These are phyloP conservation scores for Leucophenga montana DNA, from an alignment of 2,888 invertebrate genomes.

Conservation along the genomic window DNA sequence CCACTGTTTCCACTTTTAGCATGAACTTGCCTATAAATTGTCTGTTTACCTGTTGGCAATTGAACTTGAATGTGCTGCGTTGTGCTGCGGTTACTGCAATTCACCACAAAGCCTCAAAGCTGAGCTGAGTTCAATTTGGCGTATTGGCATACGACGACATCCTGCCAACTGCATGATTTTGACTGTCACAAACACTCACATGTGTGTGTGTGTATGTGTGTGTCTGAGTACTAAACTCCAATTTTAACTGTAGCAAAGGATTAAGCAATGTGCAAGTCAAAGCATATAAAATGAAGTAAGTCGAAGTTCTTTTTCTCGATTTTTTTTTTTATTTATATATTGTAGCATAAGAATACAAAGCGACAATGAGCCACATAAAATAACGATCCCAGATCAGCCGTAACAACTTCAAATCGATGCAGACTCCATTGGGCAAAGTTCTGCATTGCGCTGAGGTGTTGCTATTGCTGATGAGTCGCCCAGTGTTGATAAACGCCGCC, in stretches of 20 bases:
- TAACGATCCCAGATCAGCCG: slow-evolving; percentile 8
- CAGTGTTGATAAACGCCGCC: slow-evolving; percentile 21
- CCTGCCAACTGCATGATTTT: slow-evolving; percentile 25
- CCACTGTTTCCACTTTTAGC: slow-evolving; percentile 14
- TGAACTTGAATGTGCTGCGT: slow-evolving; percentile 54
- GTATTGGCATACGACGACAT: slow-evolving; percentile 16
- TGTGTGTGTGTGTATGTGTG: not conserved
- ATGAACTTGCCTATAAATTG: slow-evolving; percentile 22
- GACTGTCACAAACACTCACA: slow-evolving; percentile 18
- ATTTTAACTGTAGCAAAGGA: slow-evolving; percentile 20
- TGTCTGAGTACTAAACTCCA: not conserved
- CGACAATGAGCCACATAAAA: slow-evolving; percentile 31
- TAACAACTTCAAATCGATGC: slow-evolving; percentile 6
- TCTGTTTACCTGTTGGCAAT: slow-evolving; percentile 59
- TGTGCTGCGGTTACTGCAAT: slow-evolving; percentile 37
- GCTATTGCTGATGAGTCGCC: not conserved
- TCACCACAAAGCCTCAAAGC: slow-evolving; percentile 11
- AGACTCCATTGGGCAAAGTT: not conserved
- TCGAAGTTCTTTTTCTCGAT: too few species aligned
- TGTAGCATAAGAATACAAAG: slow-evolving; percentile 26
- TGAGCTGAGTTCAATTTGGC: slow-evolving; percentile 15
- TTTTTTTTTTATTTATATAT: too few species aligned
- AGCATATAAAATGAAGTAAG: slow-evolving; percentile 23
- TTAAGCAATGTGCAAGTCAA: slow-evolving; percentile 31
- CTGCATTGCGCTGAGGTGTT: not conserved